Percentiles rank a stretch among this genome's conserved stretches.
phyloP scores from a whole-genome alignment of 2,888 invertebrate species.

The Ctena decussata region DNA sequence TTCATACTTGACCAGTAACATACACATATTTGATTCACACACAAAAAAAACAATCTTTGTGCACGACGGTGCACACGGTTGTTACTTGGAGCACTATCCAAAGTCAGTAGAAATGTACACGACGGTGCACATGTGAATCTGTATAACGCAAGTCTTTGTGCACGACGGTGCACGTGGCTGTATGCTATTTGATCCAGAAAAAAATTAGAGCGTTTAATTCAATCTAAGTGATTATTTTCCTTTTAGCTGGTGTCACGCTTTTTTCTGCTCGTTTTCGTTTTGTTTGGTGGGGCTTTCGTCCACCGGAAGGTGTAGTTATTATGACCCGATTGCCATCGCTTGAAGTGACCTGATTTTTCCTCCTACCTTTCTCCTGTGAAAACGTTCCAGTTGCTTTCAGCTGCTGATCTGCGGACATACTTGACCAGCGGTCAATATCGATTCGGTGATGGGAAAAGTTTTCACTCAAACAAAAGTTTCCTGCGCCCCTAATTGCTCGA shows the following conservation, averaged over 20 bases:
- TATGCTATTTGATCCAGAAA: too few relatives aligned
- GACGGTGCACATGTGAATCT: too few relatives aligned
- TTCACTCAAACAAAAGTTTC: neutral
- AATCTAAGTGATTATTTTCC: neutral
- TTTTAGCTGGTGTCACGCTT: slow-evolving; percentile 20
- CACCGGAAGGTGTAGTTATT: slow-evolving; percentile 17
- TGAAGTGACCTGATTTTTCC: neutral
- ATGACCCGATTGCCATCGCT: slow-evolving; percentile 8
- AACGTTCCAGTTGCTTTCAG: neutral
- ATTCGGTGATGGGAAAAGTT: neutral
- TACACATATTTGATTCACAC: too few relatives aligned
- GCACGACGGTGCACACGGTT: too few relatives aligned
- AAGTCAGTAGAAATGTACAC: too few relatives aligned
- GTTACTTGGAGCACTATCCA: too few relatives aligned
- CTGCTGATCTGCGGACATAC: neutral
- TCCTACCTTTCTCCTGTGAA: neutral
- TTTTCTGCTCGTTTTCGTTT: slow-evolving; percentile 35
- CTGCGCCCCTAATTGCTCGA: neutral
- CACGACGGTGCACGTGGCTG: too few relatives aligned
- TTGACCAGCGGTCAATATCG: neutral
- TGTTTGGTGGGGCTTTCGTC: slow-evolving; percentile 26
- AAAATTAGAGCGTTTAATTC: too few relatives aligned
- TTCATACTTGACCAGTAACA: too few relatives aligned
- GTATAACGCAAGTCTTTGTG: too few relatives aligned
- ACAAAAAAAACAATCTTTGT: too few relatives aligned